These are phyloP conservation scores for Galerucella pusilla DNA, from an alignment of 2,888 invertebrate species.

Conservation along the genomic window DNA sequence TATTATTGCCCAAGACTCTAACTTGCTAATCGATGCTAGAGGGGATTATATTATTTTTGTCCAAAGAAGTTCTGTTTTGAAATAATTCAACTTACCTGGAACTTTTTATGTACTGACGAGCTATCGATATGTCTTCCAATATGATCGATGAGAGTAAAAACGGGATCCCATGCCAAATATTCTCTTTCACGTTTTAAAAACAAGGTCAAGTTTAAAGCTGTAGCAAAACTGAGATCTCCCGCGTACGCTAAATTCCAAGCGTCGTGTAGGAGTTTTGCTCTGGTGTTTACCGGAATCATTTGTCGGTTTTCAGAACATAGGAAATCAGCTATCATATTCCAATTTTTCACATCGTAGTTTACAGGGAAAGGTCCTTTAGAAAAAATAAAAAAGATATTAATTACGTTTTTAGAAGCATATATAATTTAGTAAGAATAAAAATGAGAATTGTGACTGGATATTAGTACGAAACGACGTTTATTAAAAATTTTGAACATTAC, in stretches of 20 bases:
- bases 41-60: no score
- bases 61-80: no score
- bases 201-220: constrained; percentile 82
- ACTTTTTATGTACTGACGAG: constrained; percentile 74
- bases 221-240: constrained; percentile 79
- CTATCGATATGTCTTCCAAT: constrained; percentile 79
- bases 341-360: constrained; percentile 82
- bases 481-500: no score
- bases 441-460: no score
- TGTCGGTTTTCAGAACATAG: constrained; percentile 69
- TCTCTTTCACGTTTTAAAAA: constrained; percentile 79
- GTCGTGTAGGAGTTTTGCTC: constrained; percentile 81
- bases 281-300: constrained; percentile 76
- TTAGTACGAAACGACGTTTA: no score
- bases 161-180: constrained; percentile 84
- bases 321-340: constrained; percentile 78
- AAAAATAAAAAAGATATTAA: constrained; percentile 1
- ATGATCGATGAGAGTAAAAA: constrained; percentile 86
- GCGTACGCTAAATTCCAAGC: constrained; percentile 80
- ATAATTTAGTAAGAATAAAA: no score
- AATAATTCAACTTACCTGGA: constrained; percentile 70
- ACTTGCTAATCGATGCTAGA: no score
- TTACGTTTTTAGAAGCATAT: background rate
- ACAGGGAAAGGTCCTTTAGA: constrained; percentile 80
- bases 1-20: no score